A percentile compares a stretch with the other conserved stretches of the same genome.
These are phyloP conservation scores for Crenichthys baileyi DNA, from an alignment of 2,797 vertebrate species.

Conservation along the genomic window DNA sequence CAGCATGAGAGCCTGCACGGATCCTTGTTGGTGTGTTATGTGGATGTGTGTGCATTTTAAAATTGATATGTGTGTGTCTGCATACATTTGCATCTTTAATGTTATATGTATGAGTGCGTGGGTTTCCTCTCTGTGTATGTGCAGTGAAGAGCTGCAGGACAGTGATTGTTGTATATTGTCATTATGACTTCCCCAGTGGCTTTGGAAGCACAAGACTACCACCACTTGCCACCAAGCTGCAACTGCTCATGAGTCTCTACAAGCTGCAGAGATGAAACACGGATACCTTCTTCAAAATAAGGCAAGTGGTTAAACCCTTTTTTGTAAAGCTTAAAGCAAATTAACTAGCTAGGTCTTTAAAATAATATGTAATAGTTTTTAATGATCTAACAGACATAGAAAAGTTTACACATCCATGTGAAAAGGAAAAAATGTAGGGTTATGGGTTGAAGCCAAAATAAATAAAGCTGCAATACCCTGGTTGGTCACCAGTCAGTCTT, in stretches of 20 bases:
- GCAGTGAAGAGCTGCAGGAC: conserved; percentile 12
- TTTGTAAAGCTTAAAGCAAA: no score
- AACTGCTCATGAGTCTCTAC: conserved; percentile 42
- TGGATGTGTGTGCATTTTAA: conserved; percentile 1
- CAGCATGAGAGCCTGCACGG: background rate
- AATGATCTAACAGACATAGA: background rate
- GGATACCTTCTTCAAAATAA: background rate
- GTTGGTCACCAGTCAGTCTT: background rate
- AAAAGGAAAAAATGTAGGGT: background rate
- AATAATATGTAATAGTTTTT: no score
- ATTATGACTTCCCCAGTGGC: background rate
- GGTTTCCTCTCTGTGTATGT: conserved; percentile 5
- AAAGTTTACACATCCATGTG: background rate
- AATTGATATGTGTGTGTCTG: background rate
- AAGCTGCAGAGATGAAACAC: background rate
- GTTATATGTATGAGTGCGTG: conserved; percentile 10
- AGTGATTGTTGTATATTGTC: conserved; percentile 7
- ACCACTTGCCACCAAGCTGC: conserved; percentile 61
- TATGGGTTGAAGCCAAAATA: no score
- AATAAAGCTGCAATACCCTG: no score
- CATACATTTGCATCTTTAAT: conserved; percentile 4
- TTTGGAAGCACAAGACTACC: conserved; percentile 71
- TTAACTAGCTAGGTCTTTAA: no score
- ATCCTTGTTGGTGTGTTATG: background rate
- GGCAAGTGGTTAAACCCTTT: background rate